phyloP scores from a whole-genome alignment of 2,113 vertebrate species.

The Diphyllodes magnificus region DNA sequence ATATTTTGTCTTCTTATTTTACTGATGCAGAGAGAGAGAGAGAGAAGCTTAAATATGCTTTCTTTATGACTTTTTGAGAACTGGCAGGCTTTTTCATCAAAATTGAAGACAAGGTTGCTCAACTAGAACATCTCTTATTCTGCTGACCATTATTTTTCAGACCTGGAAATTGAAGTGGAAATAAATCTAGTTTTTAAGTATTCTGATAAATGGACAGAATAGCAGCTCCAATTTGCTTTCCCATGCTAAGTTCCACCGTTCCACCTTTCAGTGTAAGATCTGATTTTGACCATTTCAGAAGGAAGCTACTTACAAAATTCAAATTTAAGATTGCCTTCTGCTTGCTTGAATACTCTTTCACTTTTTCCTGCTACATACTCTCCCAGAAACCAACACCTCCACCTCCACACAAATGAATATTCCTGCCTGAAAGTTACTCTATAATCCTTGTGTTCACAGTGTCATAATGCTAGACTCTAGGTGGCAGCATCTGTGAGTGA shows the following conservation, averaged over 20 bases:
- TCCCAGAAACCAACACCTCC: neutral
- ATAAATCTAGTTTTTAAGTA: neutral
- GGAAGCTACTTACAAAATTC: neutral
- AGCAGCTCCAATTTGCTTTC: neutral
- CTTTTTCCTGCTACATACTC: neutral
- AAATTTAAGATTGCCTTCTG: neutral
- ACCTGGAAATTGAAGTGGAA: neutral
- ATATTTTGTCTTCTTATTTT: constrained; percentile 37
- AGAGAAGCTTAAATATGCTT: neutral
- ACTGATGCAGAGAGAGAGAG: neutral
- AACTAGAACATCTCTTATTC: neutral
- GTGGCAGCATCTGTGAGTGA: constrained; percentile 64
- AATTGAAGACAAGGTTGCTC: neutral
- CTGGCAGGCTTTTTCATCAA: neutral
- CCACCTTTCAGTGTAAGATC: neutral
- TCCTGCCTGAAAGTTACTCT: neutral
- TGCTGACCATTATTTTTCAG: constrained; percentile 1
- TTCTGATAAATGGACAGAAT: neutral
- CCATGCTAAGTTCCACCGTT: neutral
- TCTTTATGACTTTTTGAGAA: constrained; percentile 2
- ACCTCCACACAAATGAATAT: neutral
- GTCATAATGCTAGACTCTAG: constrained; percentile 40
- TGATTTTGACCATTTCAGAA: neutral
- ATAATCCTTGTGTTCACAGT: neutral
- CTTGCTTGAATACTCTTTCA: neutral